Evolutionary conservation across 2,113 vertebrate genomes (phyloP).

Genomic region (Chloropsis cyanopogon): DNA sequence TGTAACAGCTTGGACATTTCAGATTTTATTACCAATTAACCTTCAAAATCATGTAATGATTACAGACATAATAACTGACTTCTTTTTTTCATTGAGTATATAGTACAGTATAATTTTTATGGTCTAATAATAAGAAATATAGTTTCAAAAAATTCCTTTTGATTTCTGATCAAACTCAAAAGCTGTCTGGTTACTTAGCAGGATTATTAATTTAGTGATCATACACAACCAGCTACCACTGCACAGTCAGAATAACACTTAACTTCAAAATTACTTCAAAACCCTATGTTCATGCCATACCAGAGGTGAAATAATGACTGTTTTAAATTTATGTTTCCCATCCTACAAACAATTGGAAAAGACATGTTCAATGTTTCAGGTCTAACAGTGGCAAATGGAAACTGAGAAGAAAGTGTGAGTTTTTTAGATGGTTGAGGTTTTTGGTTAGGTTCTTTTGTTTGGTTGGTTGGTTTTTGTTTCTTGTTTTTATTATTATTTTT

Average conservation of each 20-base stretch:
- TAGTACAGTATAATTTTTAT: background rate
- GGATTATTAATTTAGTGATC: background rate
- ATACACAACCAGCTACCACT: background rate
- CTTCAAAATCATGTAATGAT: constrained; percentile 57
- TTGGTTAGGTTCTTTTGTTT: background rate
- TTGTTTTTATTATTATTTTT: too few relatives aligned
- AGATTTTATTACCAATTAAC: constrained; percentile 62
- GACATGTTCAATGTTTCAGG: background rate
- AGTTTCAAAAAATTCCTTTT: background rate
- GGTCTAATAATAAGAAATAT: background rate
- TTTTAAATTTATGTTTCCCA: background rate
- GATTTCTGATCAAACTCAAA: background rate
- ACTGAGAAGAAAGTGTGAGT: background rate
- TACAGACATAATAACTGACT: background rate
- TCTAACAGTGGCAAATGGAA: background rate
- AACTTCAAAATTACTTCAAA: background rate
- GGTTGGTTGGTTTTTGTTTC: accelerated
- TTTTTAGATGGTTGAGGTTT: background rate
- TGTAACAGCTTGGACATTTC: constrained; percentile 59
- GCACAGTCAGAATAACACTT: background rate
- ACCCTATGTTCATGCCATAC: background rate
- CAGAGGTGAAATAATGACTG: background rate
- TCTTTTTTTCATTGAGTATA: background rate
- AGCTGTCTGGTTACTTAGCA: background rate
- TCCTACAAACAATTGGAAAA: background rate